These are phyloP conservation scores for Pseudomyrmex pallidus DNA, from an alignment of 1,140 invertebrate genomes.

Conservation along the genomic window DNA sequence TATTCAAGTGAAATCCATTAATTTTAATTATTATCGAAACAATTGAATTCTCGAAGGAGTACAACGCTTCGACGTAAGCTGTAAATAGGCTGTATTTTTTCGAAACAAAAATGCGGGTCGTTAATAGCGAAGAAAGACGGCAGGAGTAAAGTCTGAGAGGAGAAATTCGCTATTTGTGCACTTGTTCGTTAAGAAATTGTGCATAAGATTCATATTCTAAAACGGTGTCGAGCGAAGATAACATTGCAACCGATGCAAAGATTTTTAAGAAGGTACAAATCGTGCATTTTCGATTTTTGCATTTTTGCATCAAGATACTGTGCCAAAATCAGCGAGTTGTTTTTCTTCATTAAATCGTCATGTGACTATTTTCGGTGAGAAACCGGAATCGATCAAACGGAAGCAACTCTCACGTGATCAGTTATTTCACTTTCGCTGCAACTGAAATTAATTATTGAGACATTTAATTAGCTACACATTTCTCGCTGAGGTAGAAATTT, in stretches of 20 bases:
- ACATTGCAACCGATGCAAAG: slow-evolving; percentile 9
- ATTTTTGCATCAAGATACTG: slow-evolving; percentile 50
- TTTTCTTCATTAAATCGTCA: slow-evolving; percentile 22
- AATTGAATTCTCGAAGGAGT: slow-evolving; percentile 41
- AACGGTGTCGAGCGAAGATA: slow-evolving; percentile 45
- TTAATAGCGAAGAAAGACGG: slow-evolving; percentile 24
- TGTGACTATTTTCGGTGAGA: background rate
- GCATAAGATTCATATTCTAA: slow-evolving; percentile 67
- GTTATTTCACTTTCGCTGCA: slow-evolving; percentile 24
- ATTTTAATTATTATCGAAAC: slow-evolving; percentile 27
- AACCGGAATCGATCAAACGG: background rate
- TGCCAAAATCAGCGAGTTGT: slow-evolving; percentile 66
- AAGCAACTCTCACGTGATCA: slow-evolving; percentile 1
- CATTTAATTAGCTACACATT: background rate
- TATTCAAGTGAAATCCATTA: slow-evolving; percentile 31
- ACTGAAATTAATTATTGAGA: background rate
- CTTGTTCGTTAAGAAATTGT: slow-evolving; percentile 29
- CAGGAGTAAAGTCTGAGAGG: background rate
- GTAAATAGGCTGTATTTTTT: slow-evolving; percentile 57
- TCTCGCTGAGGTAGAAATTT: no score
- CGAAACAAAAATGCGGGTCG: background rate
- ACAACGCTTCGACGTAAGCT: slow-evolving; percentile 52
- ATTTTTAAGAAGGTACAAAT: slow-evolving; percentile 5
- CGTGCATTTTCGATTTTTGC: background rate
- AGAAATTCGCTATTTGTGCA: slow-evolving; percentile 42